Percentiles rank a stretch among this genome's conserved stretches.
Evolutionary conservation across 2,888 invertebrate genomes (phyloP).

Genomic region (Steinernema hermaphroditum): DNA sequence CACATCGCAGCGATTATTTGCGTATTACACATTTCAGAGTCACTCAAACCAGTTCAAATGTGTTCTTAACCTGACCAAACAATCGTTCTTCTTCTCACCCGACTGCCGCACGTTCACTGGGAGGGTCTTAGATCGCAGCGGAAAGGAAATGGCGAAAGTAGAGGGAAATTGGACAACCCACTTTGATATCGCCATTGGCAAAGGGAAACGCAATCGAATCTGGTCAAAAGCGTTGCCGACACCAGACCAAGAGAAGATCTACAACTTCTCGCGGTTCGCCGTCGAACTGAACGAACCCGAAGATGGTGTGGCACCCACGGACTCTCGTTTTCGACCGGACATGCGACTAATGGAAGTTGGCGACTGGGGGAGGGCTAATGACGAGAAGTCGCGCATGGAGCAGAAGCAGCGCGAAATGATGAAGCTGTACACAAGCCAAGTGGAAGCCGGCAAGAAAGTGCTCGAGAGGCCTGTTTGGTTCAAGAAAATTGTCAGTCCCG

Average conservation of each 20-base stretch:
- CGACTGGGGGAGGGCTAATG: slow-evolving; percentile 78
- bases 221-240: neutral
- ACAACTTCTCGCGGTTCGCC: slow-evolving; percentile 86
- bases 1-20: neutral
- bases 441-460: neutral
- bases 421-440: neutral
- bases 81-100: slow-evolving; percentile 20
- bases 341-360: slow-evolving; percentile 84
- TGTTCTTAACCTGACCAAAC: neutral
- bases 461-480: slow-evolving; percentile 16
- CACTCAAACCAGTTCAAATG: neutral
- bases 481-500: neutral
- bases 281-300: slow-evolving; percentile 79
- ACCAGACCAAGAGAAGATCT: slow-evolving; percentile 75
- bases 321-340: slow-evolving; percentile 84
- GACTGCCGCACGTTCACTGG: neutral
- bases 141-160: neutral
- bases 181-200: neutral
- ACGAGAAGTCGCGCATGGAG: slow-evolving; percentile 6
- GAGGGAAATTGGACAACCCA: slow-evolving; percentile 9
- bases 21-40: neutral
- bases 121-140: neutral
- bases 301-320: slow-evolving; percentile 76
- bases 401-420: slow-evolving; percentile 24
- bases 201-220: neutral